A percentile compares a stretch with the other conserved stretches of the same genome.
phyloP scores from a whole-genome alignment of 1,140 invertebrate species.

The Diorhabda sublineata region DNA sequence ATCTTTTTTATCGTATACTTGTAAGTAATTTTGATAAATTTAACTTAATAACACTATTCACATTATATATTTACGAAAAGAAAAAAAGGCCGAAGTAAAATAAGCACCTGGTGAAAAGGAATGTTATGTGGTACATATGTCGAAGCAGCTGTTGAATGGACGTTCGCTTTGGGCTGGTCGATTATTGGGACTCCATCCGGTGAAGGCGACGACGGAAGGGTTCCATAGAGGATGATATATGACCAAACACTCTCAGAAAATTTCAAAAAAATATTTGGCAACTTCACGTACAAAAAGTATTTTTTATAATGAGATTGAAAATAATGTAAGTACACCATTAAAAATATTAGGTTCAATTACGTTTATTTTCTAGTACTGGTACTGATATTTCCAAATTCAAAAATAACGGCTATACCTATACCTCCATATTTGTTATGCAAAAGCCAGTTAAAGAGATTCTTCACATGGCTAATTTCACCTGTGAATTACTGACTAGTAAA shows the following conservation, averaged over 20 bases:
- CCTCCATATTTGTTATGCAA: not conserved
- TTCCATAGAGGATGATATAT: not conserved
- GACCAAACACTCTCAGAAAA: too few species aligned
- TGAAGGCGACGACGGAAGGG: too few species aligned
- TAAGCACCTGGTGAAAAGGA: slow-evolving; percentile 30
- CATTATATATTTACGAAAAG: not conserved
- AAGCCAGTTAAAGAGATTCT: slow-evolving; percentile 5
- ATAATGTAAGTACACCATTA: too few species aligned
- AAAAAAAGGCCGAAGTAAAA: slow-evolving; percentile 7
- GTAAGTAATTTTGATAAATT: too few species aligned
- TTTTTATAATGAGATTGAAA: too few species aligned
- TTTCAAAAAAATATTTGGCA: too few species aligned
- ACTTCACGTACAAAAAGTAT: too few species aligned
- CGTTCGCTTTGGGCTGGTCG: slow-evolving; percentile 21
- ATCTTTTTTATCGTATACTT: too few species aligned
- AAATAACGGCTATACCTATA: too few species aligned
- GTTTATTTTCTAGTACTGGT: too few species aligned
- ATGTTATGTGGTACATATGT: slow-evolving; percentile 28
- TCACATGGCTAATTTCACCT: slow-evolving; percentile 2
- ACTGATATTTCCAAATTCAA: too few species aligned
- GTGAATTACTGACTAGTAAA: slow-evolving; percentile 12
- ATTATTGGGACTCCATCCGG: slow-evolving; percentile 24
- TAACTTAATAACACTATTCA: not conserved
- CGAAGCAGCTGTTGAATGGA: slow-evolving; percentile 31
- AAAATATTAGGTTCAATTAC: too few species aligned